Evolutionary conservation across 2,888 invertebrate genomes (phyloP), one percentile per base, ranked within the genome.

Genomic region (Coleophora flavipennella): DNA sequence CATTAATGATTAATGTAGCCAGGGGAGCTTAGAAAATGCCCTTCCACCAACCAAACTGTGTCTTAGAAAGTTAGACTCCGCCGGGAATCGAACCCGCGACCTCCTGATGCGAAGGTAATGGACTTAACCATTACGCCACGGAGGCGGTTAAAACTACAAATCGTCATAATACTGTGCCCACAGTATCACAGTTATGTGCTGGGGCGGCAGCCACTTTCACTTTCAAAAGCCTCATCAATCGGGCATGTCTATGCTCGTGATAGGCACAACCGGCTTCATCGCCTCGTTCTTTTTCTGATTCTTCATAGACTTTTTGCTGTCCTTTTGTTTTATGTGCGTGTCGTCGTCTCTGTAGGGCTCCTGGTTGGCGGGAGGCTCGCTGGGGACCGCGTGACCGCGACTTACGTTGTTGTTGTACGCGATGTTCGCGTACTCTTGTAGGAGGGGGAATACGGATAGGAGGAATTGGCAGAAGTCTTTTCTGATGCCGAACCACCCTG

Each of bases 401-500:
- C 54, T 72, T 31, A 65, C 62, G 53, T 89, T 92, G 51, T 89
- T 91, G 71, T 90, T 92, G 75, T 99, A 99, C 6, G 97, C 96
- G 54, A 99, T 97, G 77, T 99, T 99, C 13, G 97, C 99, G 73
- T 99, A 99, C 67, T 99, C 97, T 86, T 98, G 97, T 33, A 99
- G 87, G 47, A 97, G 87, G 0, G 99, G 99, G 79, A 97, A 97
- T 10, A 94, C 90, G 39, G 95, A 94, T 27, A 99, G 85, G n/a
- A 99, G 87, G 75, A 97, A 98, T 59, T 95, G 95, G 69, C 97
- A 98, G 72, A 99, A 97, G 67, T 97, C 98, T 86, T 97, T 97
- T 36, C 98, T 89, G 56, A 99, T 94, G 38, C 98, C 99, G 77
- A 99, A 99, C 99, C 98, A 98, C 97, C 97, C 96, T 96, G 77